Conservation (phyloP, 2,113 vertebrate genomes). For the Phyllostomus discolor region DNA sequence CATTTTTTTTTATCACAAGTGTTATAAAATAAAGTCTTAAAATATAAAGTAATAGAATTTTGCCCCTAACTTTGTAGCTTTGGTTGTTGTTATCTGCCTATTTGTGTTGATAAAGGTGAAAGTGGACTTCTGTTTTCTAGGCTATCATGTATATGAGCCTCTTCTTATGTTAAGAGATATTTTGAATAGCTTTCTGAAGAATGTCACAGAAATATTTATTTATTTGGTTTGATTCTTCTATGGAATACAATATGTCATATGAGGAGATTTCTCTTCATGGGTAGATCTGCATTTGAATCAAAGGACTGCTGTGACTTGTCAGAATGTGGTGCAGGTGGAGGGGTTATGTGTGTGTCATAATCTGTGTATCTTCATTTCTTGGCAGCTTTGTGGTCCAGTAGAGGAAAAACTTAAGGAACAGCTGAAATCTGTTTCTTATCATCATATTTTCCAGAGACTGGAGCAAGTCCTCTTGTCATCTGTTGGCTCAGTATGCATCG, state of each 20-base stretch:
- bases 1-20: neutral
- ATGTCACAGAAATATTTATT: neutral
- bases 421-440: slow-evolving; percentile 84
- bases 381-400: slow-evolving; percentile 74
- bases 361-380: slow-evolving; percentile 79
- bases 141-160: neutral
- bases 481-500: slow-evolving; percentile 66
- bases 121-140: neutral
- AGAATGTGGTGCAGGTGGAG: slow-evolving; percentile 70
- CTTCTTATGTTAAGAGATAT: neutral
- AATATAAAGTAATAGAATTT: neutral
- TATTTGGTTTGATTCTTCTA: neutral
- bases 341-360: slow-evolving; percentile 67
- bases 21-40: neutral
- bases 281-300: slow-evolving; percentile 51
- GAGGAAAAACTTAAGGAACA: slow-evolving; percentile 77
- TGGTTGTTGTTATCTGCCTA: neutral
- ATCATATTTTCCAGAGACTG: slow-evolving; percentile 76
- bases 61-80: neutral
- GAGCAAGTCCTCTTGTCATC: slow-evolving; percentile 72
- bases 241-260: neutral
- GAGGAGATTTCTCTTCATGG: neutral
- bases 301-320: slow-evolving; percentile 40
- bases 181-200: neutral
- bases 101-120: neutral